Evolutionary conservation across 23 tunicate species (phyloP).

Genomic region (Styela clava): DNA sequence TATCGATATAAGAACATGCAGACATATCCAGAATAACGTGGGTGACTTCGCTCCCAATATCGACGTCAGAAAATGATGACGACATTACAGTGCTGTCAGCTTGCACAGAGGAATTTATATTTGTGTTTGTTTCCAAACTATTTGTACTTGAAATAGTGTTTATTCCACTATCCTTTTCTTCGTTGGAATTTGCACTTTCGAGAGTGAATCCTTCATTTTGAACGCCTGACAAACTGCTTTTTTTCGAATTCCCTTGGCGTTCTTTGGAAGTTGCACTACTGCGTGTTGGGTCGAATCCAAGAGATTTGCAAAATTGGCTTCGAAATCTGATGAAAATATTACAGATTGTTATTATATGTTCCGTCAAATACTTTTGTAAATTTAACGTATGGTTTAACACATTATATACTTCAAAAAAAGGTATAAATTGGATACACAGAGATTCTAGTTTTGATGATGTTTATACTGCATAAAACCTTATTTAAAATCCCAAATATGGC

Average conservation of each 20-base stretch:
- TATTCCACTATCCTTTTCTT: background rate
- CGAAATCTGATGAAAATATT: constrained; percentile 35
- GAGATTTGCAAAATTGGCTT: constrained; percentile 33
- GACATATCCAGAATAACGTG: constrained; percentile 67
- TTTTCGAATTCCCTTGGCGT: background rate
- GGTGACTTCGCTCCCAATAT: background rate
- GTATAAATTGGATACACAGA: too few relatives aligned
- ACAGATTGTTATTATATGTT: background rate
- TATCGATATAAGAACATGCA: constrained; percentile 69
- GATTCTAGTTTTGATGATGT: too few relatives aligned
- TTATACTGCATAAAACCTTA: too few relatives aligned
- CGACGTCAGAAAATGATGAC: background rate
- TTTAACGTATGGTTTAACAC: background rate
- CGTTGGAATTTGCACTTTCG: background rate
- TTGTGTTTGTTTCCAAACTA: background rate
- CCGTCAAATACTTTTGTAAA: background rate
- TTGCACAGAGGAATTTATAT: background rate
- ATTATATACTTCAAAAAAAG: too few relatives aligned
- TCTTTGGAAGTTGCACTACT: background rate
- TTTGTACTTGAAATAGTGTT: background rate
- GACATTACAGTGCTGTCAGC: background rate
- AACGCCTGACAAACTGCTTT: background rate
- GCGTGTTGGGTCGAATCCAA: constrained; percentile 51
- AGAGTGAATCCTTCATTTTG: background rate
- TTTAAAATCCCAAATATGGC: too few relatives aligned